Evolutionary conservation across 1,140 invertebrate species (phyloP), one percentile per base, ranked within the genome.

Genomic region (Lutraria rhynchaena): DNA sequence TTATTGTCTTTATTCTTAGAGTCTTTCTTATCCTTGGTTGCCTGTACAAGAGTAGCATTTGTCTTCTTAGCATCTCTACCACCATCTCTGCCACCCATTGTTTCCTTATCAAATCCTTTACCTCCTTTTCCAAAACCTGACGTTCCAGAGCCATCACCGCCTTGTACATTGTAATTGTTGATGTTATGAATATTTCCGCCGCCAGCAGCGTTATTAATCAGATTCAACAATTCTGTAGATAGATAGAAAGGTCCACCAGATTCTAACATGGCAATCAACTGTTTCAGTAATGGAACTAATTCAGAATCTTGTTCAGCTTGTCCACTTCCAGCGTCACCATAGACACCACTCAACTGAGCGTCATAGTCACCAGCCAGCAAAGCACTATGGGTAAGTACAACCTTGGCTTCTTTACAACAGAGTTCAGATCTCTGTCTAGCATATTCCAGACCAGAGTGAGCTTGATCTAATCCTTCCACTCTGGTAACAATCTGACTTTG

Each of bases 181-280:
- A 84, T 82, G 37, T 86, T 85, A 35, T 82, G 80, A 70, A 81
- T 82, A 63, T 77, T 83, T 46, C 65, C 81, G 58, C 84, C 81
- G 17, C 65, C 85, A 5, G 71, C 81, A 49, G 85, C 88, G 33
- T 76, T 60, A 27, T 86, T 84, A 35, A 90, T 86, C 44, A 89
- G 29, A 51, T 88, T 89, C 33, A 91, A 74, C 13, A 91, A 78
- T 55, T 91, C 90, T 63, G 87, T 74, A 17, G 86, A 87, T 51
- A 90, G 73, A 37, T 83, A 86, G 83, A 92, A 92, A 15, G 89
- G 89, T 33, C 88, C 88, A 17, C 91, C 91, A 19, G 89, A 87
- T 83, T 92, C 89, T 37, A 92, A 70, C 86, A 92, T 83, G 0
- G 88, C 87, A 37, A 92, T 90, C 57, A 92, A 71, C 70, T 92